These are phyloP conservation scores for Leptopilina boulardi DNA, from an alignment of 1,140 invertebrate species.

Conservation along the genomic window DNA sequence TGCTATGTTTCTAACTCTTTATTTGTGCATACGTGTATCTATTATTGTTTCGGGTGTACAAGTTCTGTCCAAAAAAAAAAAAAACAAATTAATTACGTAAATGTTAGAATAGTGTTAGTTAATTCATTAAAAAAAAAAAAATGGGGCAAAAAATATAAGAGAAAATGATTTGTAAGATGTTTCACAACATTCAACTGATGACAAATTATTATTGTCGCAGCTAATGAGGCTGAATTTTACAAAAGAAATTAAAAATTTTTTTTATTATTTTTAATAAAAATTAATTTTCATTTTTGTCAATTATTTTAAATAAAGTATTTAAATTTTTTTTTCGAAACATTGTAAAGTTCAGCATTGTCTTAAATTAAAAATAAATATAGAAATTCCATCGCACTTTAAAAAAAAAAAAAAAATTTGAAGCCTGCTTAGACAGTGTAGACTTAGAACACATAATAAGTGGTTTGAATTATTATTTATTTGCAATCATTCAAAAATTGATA, in stretches of 20 bases:
- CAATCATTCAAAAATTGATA: background rate
- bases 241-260: conserved; percentile 3
- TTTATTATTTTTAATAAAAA: no score
- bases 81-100: conserved; percentile 52
- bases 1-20: conserved; percentile 73
- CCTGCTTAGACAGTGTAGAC: conserved; percentile 63
- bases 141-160: conserved; percentile 19
- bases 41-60: conserved; percentile 56
- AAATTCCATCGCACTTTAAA: conserved; percentile 28
- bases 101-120: conserved; percentile 62
- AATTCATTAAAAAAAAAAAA: conserved; percentile 52
- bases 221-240: background rate
- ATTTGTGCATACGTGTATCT: conserved; percentile 71
- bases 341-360: background rate
- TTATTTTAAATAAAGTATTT: no score
- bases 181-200: background rate
- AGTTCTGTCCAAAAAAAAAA: conserved; percentile 37
- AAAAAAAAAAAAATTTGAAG: conserved; percentile 53
- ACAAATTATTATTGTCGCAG: background rate
- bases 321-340: no score
- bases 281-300: no score
- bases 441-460: conserved; percentile 43
- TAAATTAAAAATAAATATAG: conserved; percentile 44
- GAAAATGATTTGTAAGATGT: conserved; percentile 22
- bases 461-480: conserved; percentile 10